Evolutionary conservation across 2,888 invertebrate genomes (phyloP).

Genomic region (Cenopis cana): DNA sequence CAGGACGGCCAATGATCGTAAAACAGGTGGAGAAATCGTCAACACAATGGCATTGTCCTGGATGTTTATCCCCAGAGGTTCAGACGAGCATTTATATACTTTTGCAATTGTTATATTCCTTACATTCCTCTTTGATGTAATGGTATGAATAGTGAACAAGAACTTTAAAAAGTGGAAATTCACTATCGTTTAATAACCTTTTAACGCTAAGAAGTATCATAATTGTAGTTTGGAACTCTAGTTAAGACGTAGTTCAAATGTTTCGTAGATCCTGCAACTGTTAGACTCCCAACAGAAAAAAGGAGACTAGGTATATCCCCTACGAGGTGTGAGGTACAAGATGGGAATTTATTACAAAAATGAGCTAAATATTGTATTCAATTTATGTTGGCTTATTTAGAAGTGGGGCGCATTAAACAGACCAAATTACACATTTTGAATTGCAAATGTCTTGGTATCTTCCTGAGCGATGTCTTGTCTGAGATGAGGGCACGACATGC

Average conservation of each 20-base stretch:
- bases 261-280: background rate
- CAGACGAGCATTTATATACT: conserved; percentile 30
- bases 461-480: background rate
- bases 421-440: background rate
- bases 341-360: background rate
- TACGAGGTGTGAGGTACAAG: too few species aligned
- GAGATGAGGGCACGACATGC: conserved; percentile 15
- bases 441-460: background rate
- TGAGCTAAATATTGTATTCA: background rate
- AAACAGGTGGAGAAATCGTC: conserved; percentile 40
- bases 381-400: background rate
- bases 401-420: background rate
- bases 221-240: background rate
- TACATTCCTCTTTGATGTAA: conserved; percentile 5
- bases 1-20: conserved; percentile 30
- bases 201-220: background rate
- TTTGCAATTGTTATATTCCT: background rate
- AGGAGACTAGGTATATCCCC: too few species aligned
- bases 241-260: background rate
- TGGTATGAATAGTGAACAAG: background rate
- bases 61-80: conserved; percentile 52
- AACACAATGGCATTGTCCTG: conserved; percentile 60
- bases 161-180: background rate
- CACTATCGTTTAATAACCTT: background rate
- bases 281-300: background rate